Evolutionary conservation across 1,140 invertebrate genomes (phyloP).

Genomic region (Phymastichus coffea): DNA sequence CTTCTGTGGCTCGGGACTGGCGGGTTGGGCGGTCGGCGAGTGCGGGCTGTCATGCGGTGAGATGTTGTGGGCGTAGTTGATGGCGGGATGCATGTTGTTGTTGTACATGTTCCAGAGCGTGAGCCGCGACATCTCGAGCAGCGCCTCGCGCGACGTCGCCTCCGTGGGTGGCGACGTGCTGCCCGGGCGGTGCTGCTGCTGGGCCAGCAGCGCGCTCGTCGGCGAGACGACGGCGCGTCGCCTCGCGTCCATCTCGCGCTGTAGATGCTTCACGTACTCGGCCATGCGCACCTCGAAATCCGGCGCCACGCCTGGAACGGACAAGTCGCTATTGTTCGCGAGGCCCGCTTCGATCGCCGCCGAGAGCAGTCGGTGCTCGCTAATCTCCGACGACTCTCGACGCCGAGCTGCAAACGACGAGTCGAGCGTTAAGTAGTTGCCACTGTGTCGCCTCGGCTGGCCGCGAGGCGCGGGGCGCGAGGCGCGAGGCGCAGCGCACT

Average conservation of each 20-base stretch:
- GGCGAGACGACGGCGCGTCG: conserved; percentile 50
- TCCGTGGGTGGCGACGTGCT: conserved; percentile 61
- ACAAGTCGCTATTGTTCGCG: too few relatives aligned
- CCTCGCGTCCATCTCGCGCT: conserved; percentile 53
- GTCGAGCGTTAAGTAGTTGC: too few relatives aligned
- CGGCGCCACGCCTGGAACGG: conserved; percentile 64
- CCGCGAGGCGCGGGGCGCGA: too few relatives aligned
- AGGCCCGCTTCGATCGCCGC: too few relatives aligned
- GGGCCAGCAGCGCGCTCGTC: conserved; percentile 39
- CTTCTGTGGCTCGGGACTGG: conserved; percentile 58
- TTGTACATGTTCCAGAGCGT: conserved; percentile 82
- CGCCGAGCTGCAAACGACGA: too few relatives aligned
- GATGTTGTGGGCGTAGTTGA: conserved; percentile 42
- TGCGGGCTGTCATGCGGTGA: conserved; percentile 42
- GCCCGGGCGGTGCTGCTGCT: conserved; percentile 46
- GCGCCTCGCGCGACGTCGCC: conserved; percentile 55
- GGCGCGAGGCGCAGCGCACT: too few relatives aligned
- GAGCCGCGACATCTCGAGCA: conserved; percentile 73
- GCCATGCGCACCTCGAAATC: conserved; percentile 76
- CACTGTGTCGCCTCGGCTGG: too few relatives aligned
- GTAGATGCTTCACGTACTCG: conserved; percentile 70
- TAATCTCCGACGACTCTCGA: too few relatives aligned
- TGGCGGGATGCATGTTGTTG: conserved; percentile 54
- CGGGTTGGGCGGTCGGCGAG: conserved; percentile 41
- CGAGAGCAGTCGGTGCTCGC: too few relatives aligned